Evolutionary conservation across 1,140 invertebrate genomes (phyloP), one percentile per base, ranked within the genome.

Genomic region (Philaenus spumarius): DNA sequence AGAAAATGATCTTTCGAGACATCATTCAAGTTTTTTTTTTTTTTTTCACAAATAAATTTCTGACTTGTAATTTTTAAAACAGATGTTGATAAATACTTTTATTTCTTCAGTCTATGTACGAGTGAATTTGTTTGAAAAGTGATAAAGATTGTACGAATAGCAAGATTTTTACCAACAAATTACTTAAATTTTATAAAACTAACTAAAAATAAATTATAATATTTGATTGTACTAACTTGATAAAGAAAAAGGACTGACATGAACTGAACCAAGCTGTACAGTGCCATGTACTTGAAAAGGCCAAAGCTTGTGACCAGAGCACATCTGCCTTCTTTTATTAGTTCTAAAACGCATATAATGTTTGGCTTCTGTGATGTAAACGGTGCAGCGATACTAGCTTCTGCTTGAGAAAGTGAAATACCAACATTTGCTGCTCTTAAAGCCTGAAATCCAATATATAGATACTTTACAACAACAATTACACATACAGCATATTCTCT

Each of bases 241-340:
- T 97, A 97, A 0, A 97, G 78, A 40, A 97, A 84, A 66, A 96
- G 82, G 20, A 96, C 90, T n/a, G 92, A 91, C 55, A 91, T 81
- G 71, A 97, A 98, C 73, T 98, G 94, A 34, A 90, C 95, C 2
- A 97, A 75, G 46, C 89, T 93, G 72, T 97, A 97, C 39, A 87
- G 82, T 23, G 93, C 93, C 93, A 97, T 97, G 73, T 95, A 97
- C 70, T 97, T 97, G 75, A 98, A 96, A 57, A 95, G 87, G 6
- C 93, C 91, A 76, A 97, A 97, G 1, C 91, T 94, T 0, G 94
- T 97, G 30, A 95, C 91, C 34, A 98, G 75, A 0, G 95, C 90
- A 58, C 89, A 90, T 19, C 95, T 80, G 20, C 93, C 92, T 73
- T 94, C 91, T n/a, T 83, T 72, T n/a, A 85, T 82, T 0, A 87